Percentiles rank a stretch among this genome's conserved stretches.
phyloP scores from a whole-genome alignment of 1,140 invertebrate genomes.

The Drosophila cardini region DNA sequence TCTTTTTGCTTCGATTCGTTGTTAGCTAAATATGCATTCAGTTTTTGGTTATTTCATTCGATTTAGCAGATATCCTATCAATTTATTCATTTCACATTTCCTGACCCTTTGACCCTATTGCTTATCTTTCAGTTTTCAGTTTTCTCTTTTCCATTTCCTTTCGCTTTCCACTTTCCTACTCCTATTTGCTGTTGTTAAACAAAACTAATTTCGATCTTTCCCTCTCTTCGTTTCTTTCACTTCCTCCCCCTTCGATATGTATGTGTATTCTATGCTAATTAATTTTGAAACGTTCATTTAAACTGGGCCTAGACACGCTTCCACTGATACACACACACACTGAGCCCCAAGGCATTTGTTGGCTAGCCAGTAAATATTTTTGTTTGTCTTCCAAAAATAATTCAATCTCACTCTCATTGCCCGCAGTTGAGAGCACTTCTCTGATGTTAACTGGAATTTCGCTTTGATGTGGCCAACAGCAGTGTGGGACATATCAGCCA shows the following conservation, averaged over 20 bases:
- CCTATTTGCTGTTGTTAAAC: slow-evolving; percentile 28
- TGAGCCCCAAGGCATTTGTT: slow-evolving; percentile 1
- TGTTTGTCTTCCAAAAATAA: slow-evolving; percentile 28
- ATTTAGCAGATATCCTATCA: slow-evolving; percentile 12
- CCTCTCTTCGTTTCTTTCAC: not conserved
- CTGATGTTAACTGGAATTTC: slow-evolving; percentile 23
- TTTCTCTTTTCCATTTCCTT: slow-evolving; percentile 43
- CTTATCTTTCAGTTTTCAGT: slow-evolving; percentile 3
- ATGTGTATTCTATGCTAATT: slow-evolving; percentile 43
- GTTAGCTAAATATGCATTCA: slow-evolving; percentile 10
- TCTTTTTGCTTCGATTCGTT: not conserved
- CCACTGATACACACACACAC: not conserved
- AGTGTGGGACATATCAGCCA: not conserved
- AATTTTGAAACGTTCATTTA: slow-evolving; percentile 28
- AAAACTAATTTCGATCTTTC: slow-evolving; percentile 12
- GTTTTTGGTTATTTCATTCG: slow-evolving; percentile 1
- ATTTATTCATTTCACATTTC: slow-evolving; percentile 30
- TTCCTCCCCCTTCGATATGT: not conserved
- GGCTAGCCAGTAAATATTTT: slow-evolving; percentile 23
- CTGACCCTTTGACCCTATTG: slow-evolving; percentile 27
- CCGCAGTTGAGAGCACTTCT: slow-evolving; percentile 8
- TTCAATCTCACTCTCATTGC: slow-evolving; percentile 10
- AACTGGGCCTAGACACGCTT: slow-evolving; percentile 1
- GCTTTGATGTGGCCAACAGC: slow-evolving; percentile 43
- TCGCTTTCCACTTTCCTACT: not conserved